These are phyloP conservation scores for Tetraodon nigroviridis DNA, from an alignment of 2,113 vertebrate genomes.

Conservation along the genomic window DNA sequence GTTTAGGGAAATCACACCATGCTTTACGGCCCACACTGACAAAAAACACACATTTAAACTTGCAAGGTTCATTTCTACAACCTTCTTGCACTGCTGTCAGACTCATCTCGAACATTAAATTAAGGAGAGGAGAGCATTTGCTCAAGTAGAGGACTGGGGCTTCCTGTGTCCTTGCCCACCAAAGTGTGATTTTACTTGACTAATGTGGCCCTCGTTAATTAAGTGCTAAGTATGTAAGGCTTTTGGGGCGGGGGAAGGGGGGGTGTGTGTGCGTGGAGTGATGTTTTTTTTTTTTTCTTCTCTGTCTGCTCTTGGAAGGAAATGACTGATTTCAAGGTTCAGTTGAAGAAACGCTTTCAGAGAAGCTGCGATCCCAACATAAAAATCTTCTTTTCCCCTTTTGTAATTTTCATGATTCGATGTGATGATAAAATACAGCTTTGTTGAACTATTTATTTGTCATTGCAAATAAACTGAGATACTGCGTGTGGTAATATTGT, in stretches of 20 bases:
- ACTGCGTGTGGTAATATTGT: no score
- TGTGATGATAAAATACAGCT: conserved; percentile 3
- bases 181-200: conserved; percentile 12
- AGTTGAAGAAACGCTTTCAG: conserved; percentile 12
- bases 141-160: conserved; percentile 1
- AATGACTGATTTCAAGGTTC: conserved; percentile 25
- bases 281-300: conserved; percentile 6
- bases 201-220: conserved; percentile 19
- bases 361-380: conserved; percentile 16
- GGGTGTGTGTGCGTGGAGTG: conserved; percentile 25
- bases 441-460: no score
- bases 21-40: conserved; percentile 61
- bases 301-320: conserved; percentile 12
- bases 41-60: conserved; percentile 43
- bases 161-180: neutral
- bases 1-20: conserved; percentile 70
- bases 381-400: no score
- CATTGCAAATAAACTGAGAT: no score
- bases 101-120: conserved; percentile 20
- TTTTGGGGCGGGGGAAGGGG: neutral
- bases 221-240: conserved; percentile 36
- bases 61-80: conserved; percentile 33
- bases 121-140: conserved; percentile 8
- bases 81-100: conserved; percentile 22
- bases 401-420: conserved; percentile 11